phyloP scores from a whole-genome alignment of 2,113 vertebrate species.

The Gavialis gangeticus region DNA sequence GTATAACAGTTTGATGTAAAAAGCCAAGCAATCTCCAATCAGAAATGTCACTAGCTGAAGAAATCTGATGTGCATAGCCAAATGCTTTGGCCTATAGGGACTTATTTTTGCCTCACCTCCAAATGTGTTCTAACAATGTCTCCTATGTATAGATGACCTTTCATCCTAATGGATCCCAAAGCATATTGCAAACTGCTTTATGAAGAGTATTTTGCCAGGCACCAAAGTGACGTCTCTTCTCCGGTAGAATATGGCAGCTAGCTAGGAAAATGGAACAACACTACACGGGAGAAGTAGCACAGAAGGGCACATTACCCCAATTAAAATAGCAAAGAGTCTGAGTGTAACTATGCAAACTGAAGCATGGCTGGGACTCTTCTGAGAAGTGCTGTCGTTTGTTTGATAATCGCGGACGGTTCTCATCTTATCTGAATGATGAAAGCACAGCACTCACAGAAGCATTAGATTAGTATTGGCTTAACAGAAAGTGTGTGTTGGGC shows the following conservation, averaged over 20 bases:
- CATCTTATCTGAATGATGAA: background rate
- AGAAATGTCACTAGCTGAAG: background rate
- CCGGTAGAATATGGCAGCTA: background rate
- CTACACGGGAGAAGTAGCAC: accelerated
- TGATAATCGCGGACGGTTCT: background rate
- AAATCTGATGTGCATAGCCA: background rate
- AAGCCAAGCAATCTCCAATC: accelerated
- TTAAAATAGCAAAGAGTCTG: background rate
- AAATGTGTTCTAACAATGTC: background rate
- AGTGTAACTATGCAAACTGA: background rate
- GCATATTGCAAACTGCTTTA: background rate
- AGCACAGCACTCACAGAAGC: background rate
- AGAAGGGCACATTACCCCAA: background rate
- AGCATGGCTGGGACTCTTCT: background rate
- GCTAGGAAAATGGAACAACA: background rate
- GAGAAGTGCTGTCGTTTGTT: background rate
- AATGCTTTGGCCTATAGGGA: background rate
- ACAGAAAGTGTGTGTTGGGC: background rate
- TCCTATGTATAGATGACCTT: accelerated
- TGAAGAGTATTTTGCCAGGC: background rate
- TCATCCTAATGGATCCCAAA: accelerated
- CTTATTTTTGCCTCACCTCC: background rate
- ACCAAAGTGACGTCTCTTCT: background rate
- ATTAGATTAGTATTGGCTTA: background rate
- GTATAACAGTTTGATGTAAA: background rate